Conservation (phyloP, 2,797 vertebrate species). For the Propithecus deckenii region DNA sequence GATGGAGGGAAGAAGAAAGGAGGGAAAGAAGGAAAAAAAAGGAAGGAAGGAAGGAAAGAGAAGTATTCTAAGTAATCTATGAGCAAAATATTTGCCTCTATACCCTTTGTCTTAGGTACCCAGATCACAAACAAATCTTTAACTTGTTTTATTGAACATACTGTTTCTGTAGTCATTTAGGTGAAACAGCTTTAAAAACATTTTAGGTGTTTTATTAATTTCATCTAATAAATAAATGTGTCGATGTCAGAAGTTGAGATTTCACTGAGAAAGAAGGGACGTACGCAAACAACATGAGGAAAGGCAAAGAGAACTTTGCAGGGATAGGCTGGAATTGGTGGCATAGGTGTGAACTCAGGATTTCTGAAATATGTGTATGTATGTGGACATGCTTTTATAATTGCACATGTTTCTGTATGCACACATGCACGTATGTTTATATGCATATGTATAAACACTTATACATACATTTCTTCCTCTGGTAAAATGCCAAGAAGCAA, state of each 20-base stretch:
- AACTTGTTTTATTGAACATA: background rate
- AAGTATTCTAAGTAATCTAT: background rate
- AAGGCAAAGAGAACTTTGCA: background rate
- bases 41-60: background rate
- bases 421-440: background rate
- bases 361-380: background rate
- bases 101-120: background rate
- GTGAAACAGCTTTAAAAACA: background rate
- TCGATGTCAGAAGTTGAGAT: background rate
- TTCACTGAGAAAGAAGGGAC: background rate
- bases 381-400: background rate
- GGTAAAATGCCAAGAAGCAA: background rate
- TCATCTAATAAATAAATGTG: background rate
- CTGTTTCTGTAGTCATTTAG: background rate
- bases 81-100: background rate
- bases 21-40: background rate
- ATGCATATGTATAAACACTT: background rate
- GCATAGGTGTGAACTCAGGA: background rate
- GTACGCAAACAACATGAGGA: background rate
- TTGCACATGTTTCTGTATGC: background rate
- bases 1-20: background rate
- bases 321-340: background rate
- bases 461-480: background rate
- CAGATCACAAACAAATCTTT: background rate
- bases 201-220: background rate